Evolutionary conservation across 2,888 invertebrate genomes (phyloP).

Genomic region (Oscheius sp.): DNA sequence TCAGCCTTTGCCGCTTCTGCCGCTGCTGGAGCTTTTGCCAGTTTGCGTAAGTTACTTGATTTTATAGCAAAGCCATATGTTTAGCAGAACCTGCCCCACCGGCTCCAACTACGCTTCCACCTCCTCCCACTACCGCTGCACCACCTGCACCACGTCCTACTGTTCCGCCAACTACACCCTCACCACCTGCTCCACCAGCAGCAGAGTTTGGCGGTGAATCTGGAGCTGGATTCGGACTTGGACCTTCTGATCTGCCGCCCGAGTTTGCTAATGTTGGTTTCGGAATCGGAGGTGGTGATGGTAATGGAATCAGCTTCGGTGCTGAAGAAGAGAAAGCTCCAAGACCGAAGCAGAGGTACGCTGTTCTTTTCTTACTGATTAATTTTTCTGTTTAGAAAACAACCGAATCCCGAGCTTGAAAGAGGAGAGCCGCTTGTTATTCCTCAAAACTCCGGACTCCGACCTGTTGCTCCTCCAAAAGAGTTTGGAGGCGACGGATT

Average conservation of each 20-base stretch:
- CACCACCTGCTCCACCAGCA: constrained; percentile 10
- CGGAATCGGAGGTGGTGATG: constrained; percentile 51
- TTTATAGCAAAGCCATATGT: neutral
- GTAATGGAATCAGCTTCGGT: constrained; percentile 49
- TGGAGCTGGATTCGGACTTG: constrained; percentile 56
- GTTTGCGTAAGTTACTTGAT: neutral
- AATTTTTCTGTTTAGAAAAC: constrained; percentile 45
- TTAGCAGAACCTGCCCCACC: constrained; percentile 23
- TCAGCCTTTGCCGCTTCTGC: constrained; percentile 18
- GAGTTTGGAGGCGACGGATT: constrained; percentile 62
- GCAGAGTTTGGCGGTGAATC: constrained; percentile 28
- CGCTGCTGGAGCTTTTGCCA: constrained; percentile 15
- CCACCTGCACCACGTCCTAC: constrained; percentile 46
- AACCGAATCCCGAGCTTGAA: constrained; percentile 47
- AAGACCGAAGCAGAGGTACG: constrained; percentile 43
- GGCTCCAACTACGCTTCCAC: constrained; percentile 36
- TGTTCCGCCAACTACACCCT: constrained; percentile 35
- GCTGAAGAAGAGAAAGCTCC: constrained; percentile 44
- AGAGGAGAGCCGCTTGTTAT: constrained; percentile 58
- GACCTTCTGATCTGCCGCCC: constrained; percentile 60
- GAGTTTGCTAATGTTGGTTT: constrained; percentile 60
- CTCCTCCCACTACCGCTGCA: constrained; percentile 50
- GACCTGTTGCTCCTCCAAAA: constrained; percentile 70
- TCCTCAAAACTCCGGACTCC: constrained; percentile 71
- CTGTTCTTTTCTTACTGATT: constrained; percentile 35